Conservation (phyloP, 2,113 vertebrate genomes). For the zebrafish (Danio rerio) region DNA sequence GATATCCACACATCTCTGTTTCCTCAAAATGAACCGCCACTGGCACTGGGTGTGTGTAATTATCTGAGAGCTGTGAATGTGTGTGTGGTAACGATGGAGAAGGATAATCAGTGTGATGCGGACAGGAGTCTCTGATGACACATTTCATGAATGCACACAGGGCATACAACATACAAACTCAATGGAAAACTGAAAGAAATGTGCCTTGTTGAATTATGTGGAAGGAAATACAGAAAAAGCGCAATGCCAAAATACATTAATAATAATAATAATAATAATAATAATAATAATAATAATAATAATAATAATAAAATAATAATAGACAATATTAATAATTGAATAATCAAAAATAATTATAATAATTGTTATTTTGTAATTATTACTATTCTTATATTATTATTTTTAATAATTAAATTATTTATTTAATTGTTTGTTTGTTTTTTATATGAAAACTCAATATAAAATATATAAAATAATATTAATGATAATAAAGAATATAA, state of each 20-base stretch:
- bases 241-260: not conserved
- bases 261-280: not conserved
- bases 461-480: too few relatives aligned
- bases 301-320: not conserved
- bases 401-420: too few relatives aligned
- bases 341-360: not conserved
- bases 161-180: not conserved
- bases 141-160: not conserved
- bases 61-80: not conserved
- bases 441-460: too few relatives aligned
- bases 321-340: not conserved
- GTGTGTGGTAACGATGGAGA: slow-evolving; percentile 9
- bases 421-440: too few relatives aligned
- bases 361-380: too few relatives aligned
- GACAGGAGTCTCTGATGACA: not conserved
- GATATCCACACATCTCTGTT: not conserved
- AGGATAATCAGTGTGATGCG: slow-evolving; percentile 1
- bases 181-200: too few relatives aligned
- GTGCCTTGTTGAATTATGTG: too few relatives aligned
- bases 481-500: too few relatives aligned
- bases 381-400: too few relatives aligned
- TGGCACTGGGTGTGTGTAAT: not conserved
- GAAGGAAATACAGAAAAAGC: too few relatives aligned
- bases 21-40: not conserved
- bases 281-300: not conserved